Base-by-base conservation (phyloP, 2,888 invertebrate genomes). In the Cheilosia scutellata region DNA sequence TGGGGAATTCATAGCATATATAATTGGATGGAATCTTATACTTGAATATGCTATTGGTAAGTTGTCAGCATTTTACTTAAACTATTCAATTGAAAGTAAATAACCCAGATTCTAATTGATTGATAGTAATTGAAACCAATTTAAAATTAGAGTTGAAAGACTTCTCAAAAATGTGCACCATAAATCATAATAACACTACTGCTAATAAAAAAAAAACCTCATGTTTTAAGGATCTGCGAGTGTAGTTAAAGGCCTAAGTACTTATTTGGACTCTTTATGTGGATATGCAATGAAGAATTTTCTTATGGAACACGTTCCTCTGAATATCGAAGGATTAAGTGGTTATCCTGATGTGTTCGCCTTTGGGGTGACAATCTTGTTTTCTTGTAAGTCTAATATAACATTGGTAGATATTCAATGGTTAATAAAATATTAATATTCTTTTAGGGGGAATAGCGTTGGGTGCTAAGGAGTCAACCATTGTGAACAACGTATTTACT, bases 1-100 rank as follows among this genome's bases (percentile, higher is more conserved):
- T 74, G 98, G 98, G 1, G 98, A 98, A 93, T 96, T 98, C 90
- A 95, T 97, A 74, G 98, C 98, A 0, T 98, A 98, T 91, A 93
- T 97, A 58, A 97, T 98, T 89, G 98, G 98, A 20, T 98, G 98
- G 98, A 98, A 98, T 92, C 94, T 98, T 65, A 96, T 98, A 88
- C 93, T 98, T 63, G 97, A 97, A 91, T 97, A 97, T 92, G 95
- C 97, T 51, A 97, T 97, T 82, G 97, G 96, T 95, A 92, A 93
- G 90, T 57, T 70, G 13, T 53, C 16, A 40, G 5, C 2, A 49
- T 75, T n/a, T 6, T 5, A 60, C 11, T 42, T 27, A 27, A 25
- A 13, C 42, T 42, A 47, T 11, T 60, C 44, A 44, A 47, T 44
- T 49, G 42, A 37, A 11, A 37, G 60, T 53, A 60, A 82, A 72